Base-by-base conservation (phyloP, 2,797 vertebrate species). In the Danio tinwini region DNA sequence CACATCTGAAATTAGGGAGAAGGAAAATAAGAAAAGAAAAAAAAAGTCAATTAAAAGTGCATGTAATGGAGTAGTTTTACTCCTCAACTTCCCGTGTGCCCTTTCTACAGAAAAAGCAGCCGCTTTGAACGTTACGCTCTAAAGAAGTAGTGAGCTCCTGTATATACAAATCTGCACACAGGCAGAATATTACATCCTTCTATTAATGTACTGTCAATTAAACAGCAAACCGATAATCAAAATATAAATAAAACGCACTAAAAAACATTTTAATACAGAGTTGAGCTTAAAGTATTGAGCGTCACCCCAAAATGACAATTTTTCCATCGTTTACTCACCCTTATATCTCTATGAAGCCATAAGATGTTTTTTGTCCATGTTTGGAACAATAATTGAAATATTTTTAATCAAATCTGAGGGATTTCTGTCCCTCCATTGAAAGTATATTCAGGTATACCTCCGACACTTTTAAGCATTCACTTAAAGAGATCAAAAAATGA, bases 241-340 rank as follows among this genome's bases (percentile, higher is more conserved):
- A 92, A 90, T 87, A 93, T 94, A 94, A 93, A 93, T 93, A 93
- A 93, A 92, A 92, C 72, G 53, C 89, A 91, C 89, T 77, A 75
- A 81, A 82, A 59, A 86, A 86, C 77, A 42, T 82, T 83, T 81
- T 76, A 90, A 90, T 87, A 91, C 89, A 89, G 10, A 84, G 47
- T n/a, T 49, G 69, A 80, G 59, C 29, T 80, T 64, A 73, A 55
- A 19, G 17, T 12, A 47, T 7, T 12, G 45, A 47, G 45, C 45
- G 47, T 47, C 5, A 13, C 29, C 29, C 29, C 29, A 29, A 29
- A 29, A 29, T 1, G 3, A 29, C 29, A 29, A 3, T 29, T 29
- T 29, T 29, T 5, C 14, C 49, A 52, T 52, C 49, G 52, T 52
- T 52, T 52, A 52, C 49, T 52, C 12, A 4, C 12, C 9, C 5